A percentile compares a stretch with the other conserved stretches of the same genome.
Evolutionary conservation across 2,113 vertebrate genomes (phyloP).

Genomic region (Candoia aspera): DNA sequence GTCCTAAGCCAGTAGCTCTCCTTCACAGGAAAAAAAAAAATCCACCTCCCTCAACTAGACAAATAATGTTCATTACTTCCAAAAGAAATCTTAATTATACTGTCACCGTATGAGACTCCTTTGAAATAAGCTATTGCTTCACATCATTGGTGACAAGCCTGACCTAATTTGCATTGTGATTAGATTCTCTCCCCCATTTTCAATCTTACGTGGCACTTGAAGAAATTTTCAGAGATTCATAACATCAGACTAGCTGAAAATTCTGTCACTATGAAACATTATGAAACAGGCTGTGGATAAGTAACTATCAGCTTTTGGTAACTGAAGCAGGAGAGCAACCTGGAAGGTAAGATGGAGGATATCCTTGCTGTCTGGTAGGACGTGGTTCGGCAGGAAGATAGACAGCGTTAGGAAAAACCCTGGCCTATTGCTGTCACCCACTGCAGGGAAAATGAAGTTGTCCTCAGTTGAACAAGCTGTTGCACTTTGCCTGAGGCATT

Average conservation of each 20-base stretch:
- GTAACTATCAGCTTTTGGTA: background rate
- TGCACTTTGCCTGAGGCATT: background rate
- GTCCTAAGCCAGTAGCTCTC: background rate
- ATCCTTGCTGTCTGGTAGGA: background rate
- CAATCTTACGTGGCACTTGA: background rate
- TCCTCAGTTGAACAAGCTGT: slow-evolving; percentile 20
- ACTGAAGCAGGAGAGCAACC: background rate
- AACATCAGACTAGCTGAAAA: background rate
- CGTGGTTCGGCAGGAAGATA: background rate
- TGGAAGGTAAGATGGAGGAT: background rate
- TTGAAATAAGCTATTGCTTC: slow-evolving; percentile 14
- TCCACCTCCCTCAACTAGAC: background rate
- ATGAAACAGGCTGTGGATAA: background rate
- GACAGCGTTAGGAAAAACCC: background rate
- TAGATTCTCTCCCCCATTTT: background rate
- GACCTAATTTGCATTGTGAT: background rate
- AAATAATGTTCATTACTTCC: slow-evolving; percentile 13
- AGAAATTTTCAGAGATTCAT: background rate
- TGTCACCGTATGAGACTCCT: background rate
- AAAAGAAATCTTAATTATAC: slow-evolving; percentile 18
- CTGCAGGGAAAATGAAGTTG: background rate
- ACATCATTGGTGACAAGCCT: background rate
- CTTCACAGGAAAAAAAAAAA: background rate
- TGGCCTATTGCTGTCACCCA: slow-evolving; percentile 20
- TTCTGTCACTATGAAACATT: background rate